These are phyloP conservation scores for Kryphioiulus occultus DNA, from an alignment of 2,888 invertebrate genomes.

Conservation along the genomic window DNA sequence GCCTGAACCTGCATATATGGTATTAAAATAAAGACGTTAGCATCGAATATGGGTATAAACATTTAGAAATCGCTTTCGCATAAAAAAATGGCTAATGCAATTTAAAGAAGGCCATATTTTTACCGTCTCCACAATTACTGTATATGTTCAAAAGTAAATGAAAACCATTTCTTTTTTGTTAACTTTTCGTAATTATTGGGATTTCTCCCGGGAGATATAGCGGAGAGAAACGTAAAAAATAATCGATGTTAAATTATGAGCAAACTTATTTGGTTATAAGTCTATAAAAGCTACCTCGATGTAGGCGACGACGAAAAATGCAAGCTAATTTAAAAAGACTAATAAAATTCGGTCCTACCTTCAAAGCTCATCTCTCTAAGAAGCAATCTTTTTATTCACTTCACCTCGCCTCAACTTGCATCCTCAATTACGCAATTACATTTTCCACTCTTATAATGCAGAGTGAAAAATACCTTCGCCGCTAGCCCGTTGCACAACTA, in stretches of 20 bases:
- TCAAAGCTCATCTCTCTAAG: background rate
- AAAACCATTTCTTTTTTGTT: background rate
- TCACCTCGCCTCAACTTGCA: background rate
- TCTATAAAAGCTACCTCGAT: background rate
- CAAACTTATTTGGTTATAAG: background rate
- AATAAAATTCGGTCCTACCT: background rate
- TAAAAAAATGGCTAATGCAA: background rate
- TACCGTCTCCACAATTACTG: background rate
- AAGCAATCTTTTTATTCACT: background rate
- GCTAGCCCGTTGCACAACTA: background rate
- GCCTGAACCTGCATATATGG: background rate
- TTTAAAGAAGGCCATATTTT: background rate
- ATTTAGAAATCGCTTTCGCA: background rate
- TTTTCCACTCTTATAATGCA: background rate
- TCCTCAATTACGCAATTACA: background rate
- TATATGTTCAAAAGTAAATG: background rate
- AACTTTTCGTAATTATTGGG: background rate
- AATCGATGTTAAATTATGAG: background rate
- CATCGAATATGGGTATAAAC: background rate
- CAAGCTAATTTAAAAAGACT: background rate
- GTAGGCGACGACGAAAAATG: background rate
- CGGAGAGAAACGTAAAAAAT: background rate
- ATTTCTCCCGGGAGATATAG: background rate
- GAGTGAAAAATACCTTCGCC: background rate
- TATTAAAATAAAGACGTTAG: background rate